phyloP scores from a whole-genome alignment of 1,140 invertebrate genomes.

The Hypothenemus hampei region DNA sequence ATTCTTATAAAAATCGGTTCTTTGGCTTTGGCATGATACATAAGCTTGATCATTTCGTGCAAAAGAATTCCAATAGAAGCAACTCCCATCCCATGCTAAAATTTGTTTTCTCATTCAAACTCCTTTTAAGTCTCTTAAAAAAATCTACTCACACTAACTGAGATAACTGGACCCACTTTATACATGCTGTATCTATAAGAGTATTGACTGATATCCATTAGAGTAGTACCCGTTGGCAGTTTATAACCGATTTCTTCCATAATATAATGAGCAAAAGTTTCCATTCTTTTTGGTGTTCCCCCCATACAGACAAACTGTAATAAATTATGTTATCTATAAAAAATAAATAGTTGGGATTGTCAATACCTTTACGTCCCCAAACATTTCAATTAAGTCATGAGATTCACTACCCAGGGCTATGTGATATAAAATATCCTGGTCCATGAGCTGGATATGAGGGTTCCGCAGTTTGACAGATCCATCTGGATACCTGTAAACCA shows the following conservation, averaged over 20 bases:
- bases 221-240: slow-evolving; percentile 77
- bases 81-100: slow-evolving; percentile 78
- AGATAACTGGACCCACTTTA: slow-evolving; percentile 93
- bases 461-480: slow-evolving; percentile 78
- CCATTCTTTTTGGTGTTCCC: slow-evolving; percentile 91
- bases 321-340: too few species aligned
- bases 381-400: slow-evolving; percentile 92
- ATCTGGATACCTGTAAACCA: slow-evolving; percentile 58
- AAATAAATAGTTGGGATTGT: slow-evolving; percentile 10
- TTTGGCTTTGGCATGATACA: slow-evolving; percentile 65
- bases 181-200: slow-evolving; percentile 96
- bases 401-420: slow-evolving; percentile 84
- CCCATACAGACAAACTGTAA: slow-evolving; percentile 96
- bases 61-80: slow-evolving; percentile 74
- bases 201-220: slow-evolving; percentile 85
- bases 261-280: slow-evolving; percentile 87
- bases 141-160: slow-evolving; percentile 78
- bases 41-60: slow-evolving; percentile 76
- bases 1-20: slow-evolving; percentile 75
- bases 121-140: neutral
- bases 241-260: slow-evolving; percentile 88
- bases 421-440: slow-evolving; percentile 93
- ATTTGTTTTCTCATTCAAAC: neutral
- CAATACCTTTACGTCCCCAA: slow-evolving; percentile 91
- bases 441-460: slow-evolving; percentile 84